phyloP scores from a whole-genome alignment of 2,888 invertebrate genomes.

The Leistus spinibarbis region DNA sequence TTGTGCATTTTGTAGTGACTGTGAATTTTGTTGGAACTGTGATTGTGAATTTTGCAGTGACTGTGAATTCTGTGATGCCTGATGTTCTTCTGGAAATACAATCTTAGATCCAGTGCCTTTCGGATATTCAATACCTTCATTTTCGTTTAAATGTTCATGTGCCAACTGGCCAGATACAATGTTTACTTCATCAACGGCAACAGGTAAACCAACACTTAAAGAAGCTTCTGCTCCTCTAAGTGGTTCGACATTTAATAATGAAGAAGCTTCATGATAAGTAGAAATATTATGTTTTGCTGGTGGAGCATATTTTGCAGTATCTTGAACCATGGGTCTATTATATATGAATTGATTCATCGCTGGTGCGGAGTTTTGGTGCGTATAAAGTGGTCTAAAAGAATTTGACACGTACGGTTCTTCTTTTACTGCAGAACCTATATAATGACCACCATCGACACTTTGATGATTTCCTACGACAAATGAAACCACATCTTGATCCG shows the following conservation, averaged over 20 bases:
- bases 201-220: slow-evolving; percentile 54
- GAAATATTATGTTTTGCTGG: slow-evolving; percentile 16
- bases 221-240: slow-evolving; percentile 54
- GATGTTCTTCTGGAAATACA: slow-evolving; percentile 52
- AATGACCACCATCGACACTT: slow-evolving; percentile 59
- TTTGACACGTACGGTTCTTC: slow-evolving; percentile 58
- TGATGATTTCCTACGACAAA: slow-evolving; percentile 70
- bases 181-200: slow-evolving; percentile 50
- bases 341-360: slow-evolving; percentile 22
- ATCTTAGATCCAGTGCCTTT: slow-evolving; percentile 50
- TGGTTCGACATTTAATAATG: slow-evolving; percentile 54
- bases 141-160: slow-evolving; percentile 51
- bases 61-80: neutral
- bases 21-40: slow-evolving; percentile 44
- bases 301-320: slow-evolving; percentile 4
- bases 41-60: slow-evolving; percentile 41
- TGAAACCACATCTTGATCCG: slow-evolving; percentile 68
- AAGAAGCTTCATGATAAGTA: slow-evolving; percentile 44
- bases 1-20: neutral
- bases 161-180: slow-evolving; percentile 55
- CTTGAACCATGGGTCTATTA: slow-evolving; percentile 14
- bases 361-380: slow-evolving; percentile 29
- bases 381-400: slow-evolving; percentile 53
- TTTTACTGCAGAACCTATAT: slow-evolving; percentile 59
- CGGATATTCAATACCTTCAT: slow-evolving; percentile 49